phyloP scores from a whole-genome alignment of 1,140 invertebrate genomes.

The Drosophila sulfurigaster region DNA sequence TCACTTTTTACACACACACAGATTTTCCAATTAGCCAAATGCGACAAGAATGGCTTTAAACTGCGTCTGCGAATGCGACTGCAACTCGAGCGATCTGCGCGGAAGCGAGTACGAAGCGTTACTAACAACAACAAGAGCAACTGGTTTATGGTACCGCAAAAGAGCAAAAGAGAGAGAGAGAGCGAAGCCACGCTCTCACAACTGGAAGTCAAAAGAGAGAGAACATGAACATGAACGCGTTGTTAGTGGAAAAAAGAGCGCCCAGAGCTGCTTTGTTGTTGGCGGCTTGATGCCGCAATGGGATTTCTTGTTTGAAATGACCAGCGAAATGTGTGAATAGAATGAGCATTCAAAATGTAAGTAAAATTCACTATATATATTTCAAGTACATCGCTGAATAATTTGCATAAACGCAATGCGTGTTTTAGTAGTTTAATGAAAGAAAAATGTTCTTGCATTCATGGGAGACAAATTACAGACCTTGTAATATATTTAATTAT shows the following conservation, averaged over 20 bases:
- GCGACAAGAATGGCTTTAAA: background rate
- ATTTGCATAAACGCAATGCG: background rate
- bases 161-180: slow-evolving; percentile 18
- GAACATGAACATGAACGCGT: slow-evolving; percentile 5
- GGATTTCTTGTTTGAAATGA: background rate
- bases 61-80: slow-evolving; percentile 1
- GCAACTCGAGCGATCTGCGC: slow-evolving; percentile 58
- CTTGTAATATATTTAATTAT: background rate
- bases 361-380: no score
- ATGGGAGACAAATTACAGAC: no score
- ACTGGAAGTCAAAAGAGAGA: slow-evolving; percentile 23
- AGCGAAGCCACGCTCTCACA: slow-evolving; percentile 21
- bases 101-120: slow-evolving; percentile 63
- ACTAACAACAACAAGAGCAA: slow-evolving; percentile 70
- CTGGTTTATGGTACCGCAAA: slow-evolving; percentile 62
- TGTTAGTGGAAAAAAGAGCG: slow-evolving; percentile 14
- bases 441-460: no score
- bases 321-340: background rate
- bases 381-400: background rate
- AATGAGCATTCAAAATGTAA: background rate
- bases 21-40: slow-evolving; percentile 49
- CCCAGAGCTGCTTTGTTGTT: slow-evolving; percentile 27
- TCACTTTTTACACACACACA: slow-evolving; percentile 67
- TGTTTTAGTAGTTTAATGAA: background rate
- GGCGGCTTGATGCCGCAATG: slow-evolving; percentile 26